Evolutionary conservation across 2,888 invertebrate genomes (phyloP).

Genomic region (Eurois occulta): DNA sequence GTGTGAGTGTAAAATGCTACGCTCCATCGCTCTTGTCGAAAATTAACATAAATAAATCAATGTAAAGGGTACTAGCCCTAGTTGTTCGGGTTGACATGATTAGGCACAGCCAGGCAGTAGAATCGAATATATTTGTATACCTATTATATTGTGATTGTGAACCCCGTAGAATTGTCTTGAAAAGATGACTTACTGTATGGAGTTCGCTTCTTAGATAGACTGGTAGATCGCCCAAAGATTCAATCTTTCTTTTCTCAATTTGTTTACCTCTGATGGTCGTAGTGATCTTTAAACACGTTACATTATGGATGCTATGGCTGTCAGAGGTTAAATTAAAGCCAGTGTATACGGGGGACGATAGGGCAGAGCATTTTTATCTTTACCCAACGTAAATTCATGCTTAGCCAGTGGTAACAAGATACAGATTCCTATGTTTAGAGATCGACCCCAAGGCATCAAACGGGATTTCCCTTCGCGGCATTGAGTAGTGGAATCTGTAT

Average conservation of each 20-base stretch:
- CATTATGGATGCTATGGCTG: neutral
- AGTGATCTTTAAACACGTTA: neutral
- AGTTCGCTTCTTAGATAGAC: neutral
- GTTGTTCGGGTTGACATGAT: neutral
- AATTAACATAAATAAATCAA: neutral
- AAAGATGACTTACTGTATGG: neutral
- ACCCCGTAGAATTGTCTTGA: neutral
- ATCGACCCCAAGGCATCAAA: neutral
- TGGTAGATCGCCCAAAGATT: conserved; percentile 9
- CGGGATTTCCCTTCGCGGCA: too few species aligned
- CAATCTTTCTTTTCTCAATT: neutral
- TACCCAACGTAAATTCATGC: too few species aligned
- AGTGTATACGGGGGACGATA: neutral
- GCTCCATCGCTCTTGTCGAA: too few species aligned
- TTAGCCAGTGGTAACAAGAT: neutral
- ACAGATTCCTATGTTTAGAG: neutral
- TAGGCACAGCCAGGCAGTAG: neutral
- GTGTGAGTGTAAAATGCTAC: too few species aligned
- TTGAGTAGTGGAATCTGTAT: too few species aligned
- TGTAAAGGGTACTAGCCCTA: neutral
- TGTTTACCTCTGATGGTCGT: neutral
- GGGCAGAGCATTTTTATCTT: neutral
- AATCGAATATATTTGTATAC: neutral
- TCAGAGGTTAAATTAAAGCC: neutral
- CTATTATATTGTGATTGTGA: too few species aligned